These are phyloP conservation scores for Melieria omissa DNA, from an alignment of 2,888 invertebrate genomes.

Conservation along the genomic window DNA sequence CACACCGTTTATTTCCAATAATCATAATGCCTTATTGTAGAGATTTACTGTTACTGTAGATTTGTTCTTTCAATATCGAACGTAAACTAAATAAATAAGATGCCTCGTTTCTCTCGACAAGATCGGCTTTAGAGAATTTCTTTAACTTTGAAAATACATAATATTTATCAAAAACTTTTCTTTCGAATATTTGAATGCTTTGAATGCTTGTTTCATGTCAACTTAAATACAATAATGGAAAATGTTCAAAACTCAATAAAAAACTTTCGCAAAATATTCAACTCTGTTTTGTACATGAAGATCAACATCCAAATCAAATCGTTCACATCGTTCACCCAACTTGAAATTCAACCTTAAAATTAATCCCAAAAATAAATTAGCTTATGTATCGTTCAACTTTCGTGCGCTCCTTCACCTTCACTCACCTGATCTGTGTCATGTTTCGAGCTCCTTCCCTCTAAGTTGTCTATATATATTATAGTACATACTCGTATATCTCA, in stretches of 20 bases:
- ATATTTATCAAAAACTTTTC: too few relatives aligned
- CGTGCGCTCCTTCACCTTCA: too few relatives aligned
- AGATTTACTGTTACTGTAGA: not conserved
- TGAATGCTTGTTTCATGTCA: slow-evolving; percentile 45
- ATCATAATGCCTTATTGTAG: slow-evolving; percentile 8
- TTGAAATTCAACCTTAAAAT: too few relatives aligned
- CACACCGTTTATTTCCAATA: not conserved
- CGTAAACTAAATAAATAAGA: too few relatives aligned
- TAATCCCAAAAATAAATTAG: too few relatives aligned
- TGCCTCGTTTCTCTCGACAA: not conserved
- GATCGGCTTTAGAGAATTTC: slow-evolving; percentile 11
- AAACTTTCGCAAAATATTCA: not conserved
- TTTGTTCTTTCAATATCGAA: not conserved
- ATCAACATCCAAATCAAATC: not conserved
- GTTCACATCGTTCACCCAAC: not conserved
- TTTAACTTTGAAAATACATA: too few relatives aligned
- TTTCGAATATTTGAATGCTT: slow-evolving; percentile 44
- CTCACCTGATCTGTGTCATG: too few relatives aligned
- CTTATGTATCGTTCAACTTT: too few relatives aligned
- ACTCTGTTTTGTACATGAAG: too few relatives aligned
- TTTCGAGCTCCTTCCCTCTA: too few relatives aligned
- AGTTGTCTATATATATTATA: too few relatives aligned
- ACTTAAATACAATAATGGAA: slow-evolving; percentile 33
- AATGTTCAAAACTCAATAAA: not conserved
- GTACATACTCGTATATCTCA: too few relatives aligned